Evolutionary conservation across 2,888 invertebrate genomes (phyloP), one percentile per base, ranked within the genome.

Genomic region (Drosophila ezoana): DNA sequence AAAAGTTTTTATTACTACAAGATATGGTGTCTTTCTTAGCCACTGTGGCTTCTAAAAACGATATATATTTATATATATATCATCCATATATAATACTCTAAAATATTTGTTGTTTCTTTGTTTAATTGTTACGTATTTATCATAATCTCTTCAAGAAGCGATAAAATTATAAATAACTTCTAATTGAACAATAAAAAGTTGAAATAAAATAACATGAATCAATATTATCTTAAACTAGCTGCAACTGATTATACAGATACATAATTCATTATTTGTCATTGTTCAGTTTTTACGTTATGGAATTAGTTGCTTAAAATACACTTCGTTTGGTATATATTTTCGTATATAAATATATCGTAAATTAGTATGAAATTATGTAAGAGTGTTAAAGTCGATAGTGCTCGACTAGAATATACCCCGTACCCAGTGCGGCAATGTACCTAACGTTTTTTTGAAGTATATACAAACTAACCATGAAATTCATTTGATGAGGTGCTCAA

Each of bases 181-280:
- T 14, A 37, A 37, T 13, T 41, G 8, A 44, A 9, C 33, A 18
- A 33, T 44, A 18, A 13, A 43, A 33, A 6, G 16, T 40, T 53
- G 33, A 61, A 54, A 60, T 33, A 37, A 4, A 51, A 41, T 45
- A 14, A 40, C n/a, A 43, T 53, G 6, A 33, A 4, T n/a, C 48
- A 43, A 13, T 61, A 53, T 57, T 60, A 53, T 52, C 72, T 76
- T 76, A 76, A 72, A 68, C 76, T 68, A 72, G 11, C 37, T 40
- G 52, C 61, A 77, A 72, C 86, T 69, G 47, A 88, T 75, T 63
- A 59, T 49, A 56, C 52, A 73, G 71, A 79, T 87, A 78, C 78
- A 79, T 75, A 69, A 74, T 79, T 60, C 74, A 85, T 85, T 85
- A 85, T 85, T 85, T 85, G 85, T 85, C 85, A 87, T 87, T 79